These are phyloP conservation scores for Botia almorhae DNA, from an alignment of 2,797 vertebrate genomes.

Conservation along the genomic window DNA sequence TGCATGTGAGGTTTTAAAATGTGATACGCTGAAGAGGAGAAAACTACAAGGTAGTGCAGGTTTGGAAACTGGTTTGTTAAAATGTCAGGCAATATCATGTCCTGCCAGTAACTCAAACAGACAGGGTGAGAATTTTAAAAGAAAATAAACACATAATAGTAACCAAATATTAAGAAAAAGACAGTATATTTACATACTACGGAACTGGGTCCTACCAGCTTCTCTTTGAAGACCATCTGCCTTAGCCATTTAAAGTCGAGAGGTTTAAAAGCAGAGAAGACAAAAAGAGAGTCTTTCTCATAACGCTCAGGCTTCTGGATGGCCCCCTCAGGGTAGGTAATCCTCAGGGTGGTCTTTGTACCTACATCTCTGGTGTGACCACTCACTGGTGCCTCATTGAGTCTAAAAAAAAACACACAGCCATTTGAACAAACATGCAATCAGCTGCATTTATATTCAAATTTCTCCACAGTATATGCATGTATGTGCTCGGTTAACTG, in stretches of 20 bases:
- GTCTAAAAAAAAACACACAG: conserved; percentile 70
- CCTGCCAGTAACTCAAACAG: not conserved
- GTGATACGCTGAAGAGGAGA: not conserved
- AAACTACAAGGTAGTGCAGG: not conserved
- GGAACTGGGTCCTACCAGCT: conserved; percentile 84
- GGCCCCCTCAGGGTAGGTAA: conserved; percentile 97
- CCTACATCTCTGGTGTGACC: conserved; percentile 92
- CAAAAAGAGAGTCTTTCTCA: conserved; percentile 94
- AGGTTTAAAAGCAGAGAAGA: conserved; percentile 96
- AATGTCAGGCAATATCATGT: conserved; percentile 12
- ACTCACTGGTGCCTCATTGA: conserved; percentile 92
- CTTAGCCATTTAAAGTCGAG: conserved; percentile 97
- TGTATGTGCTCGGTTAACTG: not conserved
- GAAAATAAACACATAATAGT: not conserved
- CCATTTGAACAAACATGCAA: conserved; percentile 5
- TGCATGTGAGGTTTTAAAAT: not conserved
- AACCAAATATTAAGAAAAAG: not conserved
- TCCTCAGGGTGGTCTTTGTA: conserved; percentile 94
- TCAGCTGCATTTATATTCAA: not conserved
- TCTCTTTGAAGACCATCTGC: conserved; percentile 95
- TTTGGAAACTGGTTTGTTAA: not conserved
- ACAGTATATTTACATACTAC: not conserved
- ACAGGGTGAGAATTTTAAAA: not conserved
- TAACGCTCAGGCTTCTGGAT: conserved; percentile 92
- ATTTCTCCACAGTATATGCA: not conserved